Evolutionary conservation across 2,113 vertebrate genomes (phyloP).

Genomic region (Elaphurus davidianus): DNA sequence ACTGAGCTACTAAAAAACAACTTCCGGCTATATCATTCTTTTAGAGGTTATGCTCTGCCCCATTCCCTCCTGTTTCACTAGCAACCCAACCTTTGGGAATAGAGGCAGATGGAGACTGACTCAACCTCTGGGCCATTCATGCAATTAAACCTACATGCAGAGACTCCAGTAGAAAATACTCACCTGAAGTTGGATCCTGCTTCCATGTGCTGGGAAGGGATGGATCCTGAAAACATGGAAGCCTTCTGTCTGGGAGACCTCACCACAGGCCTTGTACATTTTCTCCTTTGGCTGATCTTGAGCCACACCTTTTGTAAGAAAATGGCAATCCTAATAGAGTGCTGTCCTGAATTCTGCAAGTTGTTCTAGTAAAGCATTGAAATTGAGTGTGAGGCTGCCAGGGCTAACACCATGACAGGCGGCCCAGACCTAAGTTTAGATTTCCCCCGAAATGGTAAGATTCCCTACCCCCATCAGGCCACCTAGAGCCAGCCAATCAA

Average conservation of each 20-base stretch:
- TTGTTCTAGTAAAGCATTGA: neutral
- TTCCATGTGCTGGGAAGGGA: no score
- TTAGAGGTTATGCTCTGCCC: neutral
- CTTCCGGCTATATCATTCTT: neutral
- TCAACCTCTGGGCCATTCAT: no score
- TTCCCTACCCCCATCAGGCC: no score
- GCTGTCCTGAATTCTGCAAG: neutral
- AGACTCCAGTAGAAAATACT: neutral
- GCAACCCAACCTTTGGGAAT: neutral
- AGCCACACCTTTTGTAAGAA: no score
- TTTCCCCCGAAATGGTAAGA: no score
- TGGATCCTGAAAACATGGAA: neutral
- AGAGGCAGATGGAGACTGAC: neutral
- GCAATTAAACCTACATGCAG: accelerated
- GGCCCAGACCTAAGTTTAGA: no score
- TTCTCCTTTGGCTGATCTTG: neutral
- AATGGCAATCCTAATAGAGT: neutral
- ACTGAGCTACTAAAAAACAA: neutral
- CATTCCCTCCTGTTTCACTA: neutral
- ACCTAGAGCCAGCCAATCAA: no score
- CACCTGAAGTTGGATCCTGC: neutral
- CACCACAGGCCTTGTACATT: accelerated
- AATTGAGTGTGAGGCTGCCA: no score
- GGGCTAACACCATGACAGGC: no score
- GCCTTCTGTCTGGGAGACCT: neutral